Evolutionary conservation across 2,797 vertebrate genomes (phyloP).

Genomic region (Smutsia gigantea): DNA sequence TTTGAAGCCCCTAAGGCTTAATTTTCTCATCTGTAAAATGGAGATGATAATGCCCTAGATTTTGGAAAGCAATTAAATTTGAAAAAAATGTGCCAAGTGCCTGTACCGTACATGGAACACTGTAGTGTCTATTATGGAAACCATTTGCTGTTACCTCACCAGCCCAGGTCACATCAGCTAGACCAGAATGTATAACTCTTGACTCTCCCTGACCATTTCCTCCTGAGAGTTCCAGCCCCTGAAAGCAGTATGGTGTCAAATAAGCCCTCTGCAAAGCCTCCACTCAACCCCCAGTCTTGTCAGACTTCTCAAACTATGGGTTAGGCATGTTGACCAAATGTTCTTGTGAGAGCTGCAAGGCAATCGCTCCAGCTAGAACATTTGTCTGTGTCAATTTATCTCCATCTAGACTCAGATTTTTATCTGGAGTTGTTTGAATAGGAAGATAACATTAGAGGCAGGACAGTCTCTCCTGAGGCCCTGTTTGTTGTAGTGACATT

Average conservation of each 20-base stretch:
- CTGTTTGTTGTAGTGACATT: not conserved
- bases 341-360: not conserved
- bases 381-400: slow-evolving; percentile 34
- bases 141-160: not conserved
- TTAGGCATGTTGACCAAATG: not conserved
- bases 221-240: not conserved
- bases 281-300: not conserved
- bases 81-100: not conserved
- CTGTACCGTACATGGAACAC: not conserved
- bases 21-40: slow-evolving; percentile 44
- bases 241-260: not conserved
- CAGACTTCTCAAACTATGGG: not conserved
- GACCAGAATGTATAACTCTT: not conserved
- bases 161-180: not conserved
- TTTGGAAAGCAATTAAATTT: not conserved
- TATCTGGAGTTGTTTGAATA: slow-evolving; percentile 14
- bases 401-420: slow-evolving; percentile 48
- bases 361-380: slow-evolving; percentile 14
- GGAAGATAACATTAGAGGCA: not conserved
- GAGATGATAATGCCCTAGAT: not conserved
- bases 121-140: not conserved
- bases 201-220: not conserved
- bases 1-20: not conserved
- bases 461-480: not conserved
- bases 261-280: not conserved